Evolutionary conservation across 2,113 vertebrate genomes (phyloP).

Genomic region (Alligator mississippiensis): DNA sequence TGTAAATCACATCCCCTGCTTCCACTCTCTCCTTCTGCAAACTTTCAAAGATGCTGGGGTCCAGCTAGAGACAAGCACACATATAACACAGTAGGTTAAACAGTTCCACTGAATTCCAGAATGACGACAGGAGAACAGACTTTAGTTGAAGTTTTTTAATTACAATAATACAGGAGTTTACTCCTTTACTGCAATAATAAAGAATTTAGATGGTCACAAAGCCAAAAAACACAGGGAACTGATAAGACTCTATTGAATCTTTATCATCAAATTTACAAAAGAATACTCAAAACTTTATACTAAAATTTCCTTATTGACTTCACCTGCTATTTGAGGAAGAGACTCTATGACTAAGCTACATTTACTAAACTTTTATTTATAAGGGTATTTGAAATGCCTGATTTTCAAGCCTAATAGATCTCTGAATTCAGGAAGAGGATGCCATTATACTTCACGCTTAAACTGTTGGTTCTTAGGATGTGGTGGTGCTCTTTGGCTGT

Average conservation of each 20-base stretch:
- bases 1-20: conserved; percentile 98
- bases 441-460: neutral
- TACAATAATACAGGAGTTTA: too few relatives aligned
- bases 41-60: conserved; percentile 98
- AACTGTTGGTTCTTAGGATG: neutral
- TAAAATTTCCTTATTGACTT: neutral
- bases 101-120: neutral
- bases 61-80: conserved; percentile 82
- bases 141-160: neutral
- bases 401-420: neutral
- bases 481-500: neutral
- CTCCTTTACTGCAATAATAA: neutral
- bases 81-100: neutral
- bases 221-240: neutral
- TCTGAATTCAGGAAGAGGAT: neutral
- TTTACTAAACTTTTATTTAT: neutral
- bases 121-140: neutral
- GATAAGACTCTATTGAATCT: neutral
- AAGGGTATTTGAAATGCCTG: neutral
- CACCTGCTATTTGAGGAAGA: neutral
- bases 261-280: neutral
- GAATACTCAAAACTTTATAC: neutral
- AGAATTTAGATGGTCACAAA: conserved; percentile 1
- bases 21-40: conserved; percentile 97
- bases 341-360: neutral